Evolutionary conservation across 1,140 invertebrate species (phyloP).

Genomic region (Drosophila persimilis): DNA sequence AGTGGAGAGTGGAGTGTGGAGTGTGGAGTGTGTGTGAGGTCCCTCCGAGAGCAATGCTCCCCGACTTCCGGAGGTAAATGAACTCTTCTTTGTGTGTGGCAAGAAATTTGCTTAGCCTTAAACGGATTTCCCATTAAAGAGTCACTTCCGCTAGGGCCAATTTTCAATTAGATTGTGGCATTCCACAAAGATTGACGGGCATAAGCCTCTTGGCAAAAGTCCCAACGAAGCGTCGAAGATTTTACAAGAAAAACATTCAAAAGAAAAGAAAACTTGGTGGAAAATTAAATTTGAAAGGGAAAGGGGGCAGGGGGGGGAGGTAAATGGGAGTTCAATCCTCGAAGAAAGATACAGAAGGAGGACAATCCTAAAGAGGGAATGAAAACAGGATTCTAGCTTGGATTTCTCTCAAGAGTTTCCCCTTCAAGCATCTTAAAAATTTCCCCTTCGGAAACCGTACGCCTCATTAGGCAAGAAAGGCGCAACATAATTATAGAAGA

Average conservation of each 20-base stretch:
- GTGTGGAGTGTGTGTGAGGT: constrained; percentile 8
- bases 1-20: constrained; percentile 9
- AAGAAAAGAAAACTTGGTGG: background rate
- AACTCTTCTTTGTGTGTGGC: constrained; percentile 41
- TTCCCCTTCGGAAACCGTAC: constrained; percentile 34
- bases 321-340: too few relatives aligned
- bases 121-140: constrained; percentile 19
- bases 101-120: background rate
- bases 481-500: constrained; percentile 35
- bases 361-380: too few relatives aligned
- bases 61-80: constrained; percentile 46
- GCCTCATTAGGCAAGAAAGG: constrained; percentile 49
- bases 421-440: constrained; percentile 11
- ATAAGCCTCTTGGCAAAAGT: constrained; percentile 23
- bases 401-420: constrained; percentile 1
- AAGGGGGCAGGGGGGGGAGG: background rate
- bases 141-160: constrained; percentile 11
- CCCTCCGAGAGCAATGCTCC: constrained; percentile 36
- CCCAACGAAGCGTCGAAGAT: constrained; percentile 12
- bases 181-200: constrained; percentile 7
- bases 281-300: background rate
- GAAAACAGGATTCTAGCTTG: background rate
- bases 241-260: constrained; percentile 6
- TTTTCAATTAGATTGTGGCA: constrained; percentile 26
- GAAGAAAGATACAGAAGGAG: too few relatives aligned